phyloP scores from a whole-genome alignment of 1,140 invertebrate species.

The Caenorhabditis tropicalis region DNA sequence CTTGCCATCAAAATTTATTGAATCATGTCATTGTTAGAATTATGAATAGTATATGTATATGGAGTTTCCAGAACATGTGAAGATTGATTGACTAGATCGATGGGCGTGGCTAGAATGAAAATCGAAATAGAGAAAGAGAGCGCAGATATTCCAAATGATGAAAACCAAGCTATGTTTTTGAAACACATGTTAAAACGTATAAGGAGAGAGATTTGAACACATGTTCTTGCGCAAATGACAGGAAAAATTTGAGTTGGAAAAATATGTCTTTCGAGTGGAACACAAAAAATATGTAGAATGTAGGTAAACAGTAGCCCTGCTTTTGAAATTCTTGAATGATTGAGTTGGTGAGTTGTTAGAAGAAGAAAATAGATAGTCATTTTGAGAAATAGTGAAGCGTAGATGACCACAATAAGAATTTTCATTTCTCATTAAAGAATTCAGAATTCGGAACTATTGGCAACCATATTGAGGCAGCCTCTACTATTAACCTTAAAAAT shows the following conservation, averaged over 20 bases:
- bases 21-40: constrained; percentile 14
- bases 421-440: too few species aligned
- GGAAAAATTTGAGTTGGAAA: background rate
- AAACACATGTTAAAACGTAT: background rate
- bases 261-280: background rate
- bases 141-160: too few species aligned
- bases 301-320: background rate
- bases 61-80: background rate
- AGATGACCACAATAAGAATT: too few species aligned
- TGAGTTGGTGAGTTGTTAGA: background rate
- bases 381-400: too few species aligned
- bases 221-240: background rate
- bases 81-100: too few species aligned
- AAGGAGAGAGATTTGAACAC: background rate
- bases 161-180: too few species aligned
- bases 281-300: background rate
- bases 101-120: too few species aligned
- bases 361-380: too few species aligned
- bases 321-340: background rate
- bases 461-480: too few species aligned
- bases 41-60: background rate
- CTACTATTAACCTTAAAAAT: too few species aligned
- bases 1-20: constrained; percentile 10
- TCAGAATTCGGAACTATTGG: too few species aligned
- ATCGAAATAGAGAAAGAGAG: background rate